Percentiles rank a stretch among this genome's conserved stretches.
These are phyloP conservation scores for Axinella damicornis DNA, from an alignment of 37 sponge, comb jelly and placozoan genomes.

Conservation along the genomic window DNA sequence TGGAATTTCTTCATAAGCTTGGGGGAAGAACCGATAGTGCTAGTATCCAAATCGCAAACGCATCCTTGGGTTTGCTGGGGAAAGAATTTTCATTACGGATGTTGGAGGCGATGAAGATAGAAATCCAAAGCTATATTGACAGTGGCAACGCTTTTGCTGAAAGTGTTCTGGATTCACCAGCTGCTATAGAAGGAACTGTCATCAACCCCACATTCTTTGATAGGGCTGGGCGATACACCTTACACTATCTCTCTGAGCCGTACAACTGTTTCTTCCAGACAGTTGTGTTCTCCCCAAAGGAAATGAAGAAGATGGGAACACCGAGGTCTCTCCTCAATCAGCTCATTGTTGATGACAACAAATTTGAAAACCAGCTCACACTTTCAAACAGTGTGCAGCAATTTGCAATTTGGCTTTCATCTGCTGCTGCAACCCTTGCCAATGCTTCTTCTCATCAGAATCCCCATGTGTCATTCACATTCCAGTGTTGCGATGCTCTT, in stretches of 20 bases:
- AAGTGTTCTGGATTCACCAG: neutral
- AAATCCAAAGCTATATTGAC: neutral
- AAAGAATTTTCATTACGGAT: too few species aligned
- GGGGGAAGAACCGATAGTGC: neutral
- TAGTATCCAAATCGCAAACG: neutral
- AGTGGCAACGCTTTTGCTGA: slow-evolving; percentile 43
- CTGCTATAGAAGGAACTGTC: neutral
- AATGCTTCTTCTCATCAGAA: neutral
- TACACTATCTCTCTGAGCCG: slow-evolving; percentile 7
- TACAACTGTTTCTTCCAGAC: slow-evolving; percentile 26
- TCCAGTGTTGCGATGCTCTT: slow-evolving; percentile 33
- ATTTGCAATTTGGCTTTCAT: slow-evolving; percentile 47
- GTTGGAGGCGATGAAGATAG: neutral
- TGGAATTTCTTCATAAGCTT: too few species aligned
- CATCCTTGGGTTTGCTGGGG: neutral
- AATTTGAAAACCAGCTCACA: slow-evolving; percentile 11
- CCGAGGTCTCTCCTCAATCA: neutral
- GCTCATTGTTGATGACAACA: slow-evolving; percentile 16
- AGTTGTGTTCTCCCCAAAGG: slow-evolving; percentile 1
- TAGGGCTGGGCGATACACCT: slow-evolving; percentile 30
- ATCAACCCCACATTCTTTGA: slow-evolving; percentile 51
- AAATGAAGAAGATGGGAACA: neutral
- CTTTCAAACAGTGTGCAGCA: slow-evolving; percentile 67
- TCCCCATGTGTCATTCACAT: slow-evolving; percentile 19
- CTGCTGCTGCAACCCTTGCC: neutral